A percentile compares a stretch with the other conserved stretches of the same genome.
Conservation (phyloP, 2,797 vertebrate species). For the Danio jaintianensis region DNA sequence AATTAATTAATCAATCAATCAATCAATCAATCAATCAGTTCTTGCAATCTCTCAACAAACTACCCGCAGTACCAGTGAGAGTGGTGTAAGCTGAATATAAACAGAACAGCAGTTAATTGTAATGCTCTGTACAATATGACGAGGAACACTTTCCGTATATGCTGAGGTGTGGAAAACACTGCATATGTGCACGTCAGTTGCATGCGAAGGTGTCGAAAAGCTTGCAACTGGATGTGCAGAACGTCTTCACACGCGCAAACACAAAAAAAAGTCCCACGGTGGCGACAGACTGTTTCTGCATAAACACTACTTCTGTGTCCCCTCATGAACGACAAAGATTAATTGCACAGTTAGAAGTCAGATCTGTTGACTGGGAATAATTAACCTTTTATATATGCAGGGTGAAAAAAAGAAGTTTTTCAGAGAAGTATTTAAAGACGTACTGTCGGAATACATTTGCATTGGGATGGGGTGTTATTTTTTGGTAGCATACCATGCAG, state of each 20-base stretch:
- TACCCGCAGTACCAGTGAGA: neutral
- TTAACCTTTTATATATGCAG: slow-evolving; percentile 61
- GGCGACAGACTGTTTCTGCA: slow-evolving; percentile 19
- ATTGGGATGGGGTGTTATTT: slow-evolving; percentile 18
- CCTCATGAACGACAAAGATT: slow-evolving; percentile 48
- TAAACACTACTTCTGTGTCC: slow-evolving; percentile 21
- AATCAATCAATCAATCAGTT: too few species aligned
- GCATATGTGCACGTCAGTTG: neutral
- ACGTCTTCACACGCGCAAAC: slow-evolving; percentile 1
- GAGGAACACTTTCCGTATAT: neutral
- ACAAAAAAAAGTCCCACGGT: neutral
- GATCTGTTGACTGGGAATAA: slow-evolving; percentile 61
- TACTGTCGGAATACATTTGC: slow-evolving; percentile 46
- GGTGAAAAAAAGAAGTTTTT: slow-evolving; percentile 36
- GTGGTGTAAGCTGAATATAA: neutral
- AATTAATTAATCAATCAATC: too few species aligned
- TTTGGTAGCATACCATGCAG: neutral
- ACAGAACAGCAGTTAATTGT: neutral
- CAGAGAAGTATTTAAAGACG: slow-evolving; percentile 43
- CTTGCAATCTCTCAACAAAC: neutral
- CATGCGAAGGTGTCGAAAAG: slow-evolving; percentile 1
- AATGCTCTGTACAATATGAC: neutral
- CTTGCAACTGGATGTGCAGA: neutral
- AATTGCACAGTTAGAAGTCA: slow-evolving; percentile 60
- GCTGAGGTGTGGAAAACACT: neutral